Evolutionary conservation across 2,797 vertebrate genomes (phyloP).

Genomic region (Gymnocypris eckloni): DNA sequence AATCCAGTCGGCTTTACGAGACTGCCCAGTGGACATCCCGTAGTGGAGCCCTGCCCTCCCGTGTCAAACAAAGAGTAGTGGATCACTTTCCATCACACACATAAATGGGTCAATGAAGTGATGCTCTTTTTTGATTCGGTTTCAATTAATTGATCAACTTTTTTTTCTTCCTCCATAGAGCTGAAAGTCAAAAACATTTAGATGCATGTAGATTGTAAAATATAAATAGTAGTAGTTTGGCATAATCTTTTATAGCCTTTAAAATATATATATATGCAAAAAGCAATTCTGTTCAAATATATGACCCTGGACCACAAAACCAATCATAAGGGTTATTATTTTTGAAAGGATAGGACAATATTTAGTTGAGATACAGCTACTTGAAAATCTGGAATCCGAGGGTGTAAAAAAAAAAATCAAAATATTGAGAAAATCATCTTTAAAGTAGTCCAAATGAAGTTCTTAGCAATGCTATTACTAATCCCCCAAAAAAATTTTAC

Average conservation of each 20-base stretch:
- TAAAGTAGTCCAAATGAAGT: background rate
- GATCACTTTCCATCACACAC: conserved; percentile 71
- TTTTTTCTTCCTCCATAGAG: background rate
- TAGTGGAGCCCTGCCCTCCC: conserved; percentile 56
- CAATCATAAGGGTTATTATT: background rate
- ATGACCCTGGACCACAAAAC: background rate
- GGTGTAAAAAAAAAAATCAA: background rate
- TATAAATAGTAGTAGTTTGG: background rate
- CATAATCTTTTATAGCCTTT: background rate
- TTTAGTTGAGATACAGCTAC: background rate
- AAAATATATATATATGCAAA: background rate
- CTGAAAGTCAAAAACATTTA: background rate
- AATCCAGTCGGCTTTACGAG: conserved; percentile 75
- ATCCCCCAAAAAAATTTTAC: too few species aligned
- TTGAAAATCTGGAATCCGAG: background rate
- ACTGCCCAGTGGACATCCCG: conserved; percentile 57
- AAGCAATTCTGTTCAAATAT: background rate
- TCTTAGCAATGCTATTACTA: background rate
- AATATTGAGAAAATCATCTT: background rate
- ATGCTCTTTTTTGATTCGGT: background rate
- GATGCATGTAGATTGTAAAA: background rate
- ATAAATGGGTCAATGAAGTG: conserved; percentile 11
- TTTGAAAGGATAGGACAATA: background rate
- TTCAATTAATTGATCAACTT: background rate
- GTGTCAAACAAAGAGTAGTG: conserved; percentile 72